Evolutionary conservation across 2,888 invertebrate genomes (phyloP).

Genomic region (Herminia tarsipennalis): DNA sequence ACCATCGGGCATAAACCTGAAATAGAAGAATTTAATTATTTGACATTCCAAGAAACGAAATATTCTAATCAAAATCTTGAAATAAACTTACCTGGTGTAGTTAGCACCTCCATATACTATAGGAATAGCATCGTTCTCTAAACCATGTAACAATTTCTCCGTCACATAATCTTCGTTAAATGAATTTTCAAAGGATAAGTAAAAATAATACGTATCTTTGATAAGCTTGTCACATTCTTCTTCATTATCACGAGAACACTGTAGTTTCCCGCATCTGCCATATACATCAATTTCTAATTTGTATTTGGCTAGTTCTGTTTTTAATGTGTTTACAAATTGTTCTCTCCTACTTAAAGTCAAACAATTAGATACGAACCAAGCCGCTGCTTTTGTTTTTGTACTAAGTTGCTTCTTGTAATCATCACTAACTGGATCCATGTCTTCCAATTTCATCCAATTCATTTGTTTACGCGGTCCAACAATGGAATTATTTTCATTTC

Average conservation of each 20-base stretch:
- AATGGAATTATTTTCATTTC: slow-evolving; percentile 38
- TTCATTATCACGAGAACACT: slow-evolving; percentile 38
- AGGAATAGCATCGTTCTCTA: slow-evolving; percentile 84
- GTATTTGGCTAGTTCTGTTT: slow-evolving; percentile 40
- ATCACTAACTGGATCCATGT: slow-evolving; percentile 47
- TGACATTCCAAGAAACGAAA: too few species aligned
- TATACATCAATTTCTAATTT: slow-evolving; percentile 53
- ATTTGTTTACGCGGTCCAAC: slow-evolving; percentile 52
- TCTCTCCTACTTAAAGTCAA: slow-evolving; percentile 44
- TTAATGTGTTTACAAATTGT: slow-evolving; percentile 39
- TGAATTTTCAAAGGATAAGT: slow-evolving; percentile 69
- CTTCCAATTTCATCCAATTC: slow-evolving; percentile 49
- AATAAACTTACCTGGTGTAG: slow-evolving; percentile 56
- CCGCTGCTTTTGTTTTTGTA: slow-evolving; percentile 55
- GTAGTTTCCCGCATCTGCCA: slow-evolving; percentile 42
- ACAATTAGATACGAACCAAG: slow-evolving; percentile 66
- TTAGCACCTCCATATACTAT: slow-evolving; percentile 88
- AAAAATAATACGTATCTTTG: slow-evolving; percentile 55
- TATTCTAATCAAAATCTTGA: too few species aligned
- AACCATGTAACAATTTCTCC: slow-evolving; percentile 61
- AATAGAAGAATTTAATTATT: slow-evolving; percentile 40
- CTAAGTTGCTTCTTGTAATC: slow-evolving; percentile 44
- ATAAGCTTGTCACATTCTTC: slow-evolving; percentile 52
- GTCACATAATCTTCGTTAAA: slow-evolving; percentile 66
- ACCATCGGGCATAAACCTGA: slow-evolving; percentile 49